Percentiles rank a stretch among this genome's conserved stretches.
Evolutionary conservation across 1,140 invertebrate genomes (phyloP).

Genomic region (Vanessa atalanta): DNA sequence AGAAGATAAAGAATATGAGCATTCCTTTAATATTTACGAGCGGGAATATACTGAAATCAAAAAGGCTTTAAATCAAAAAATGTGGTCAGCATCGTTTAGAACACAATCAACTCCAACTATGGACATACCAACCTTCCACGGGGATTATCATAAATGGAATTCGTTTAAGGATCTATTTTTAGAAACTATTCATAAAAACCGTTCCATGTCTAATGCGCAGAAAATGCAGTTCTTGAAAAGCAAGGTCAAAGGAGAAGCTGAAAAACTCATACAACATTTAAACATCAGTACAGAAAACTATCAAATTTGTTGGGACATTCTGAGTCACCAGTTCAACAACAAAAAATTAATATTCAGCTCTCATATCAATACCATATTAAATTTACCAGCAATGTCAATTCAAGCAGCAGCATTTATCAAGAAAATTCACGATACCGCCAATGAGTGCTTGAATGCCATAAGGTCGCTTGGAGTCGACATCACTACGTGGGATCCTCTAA

Average conservation of each 20-base stretch:
- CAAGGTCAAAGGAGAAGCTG: constrained; percentile 18
- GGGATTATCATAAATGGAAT: constrained; percentile 34
- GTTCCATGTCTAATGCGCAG: constrained; percentile 25
- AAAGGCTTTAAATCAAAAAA: constrained; percentile 22
- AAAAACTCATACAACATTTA: constrained; percentile 19
- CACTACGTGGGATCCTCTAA: constrained; percentile 36
- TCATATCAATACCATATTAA: constrained; percentile 26
- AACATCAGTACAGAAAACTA: constrained; percentile 30
- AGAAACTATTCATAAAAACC: constrained; percentile 28
- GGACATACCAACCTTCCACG: constrained; percentile 34
- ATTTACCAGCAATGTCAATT: constrained; percentile 10
- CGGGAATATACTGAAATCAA: constrained; percentile 13
- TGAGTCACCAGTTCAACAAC: constrained; percentile 23
- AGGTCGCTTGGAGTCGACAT: constrained; percentile 40
- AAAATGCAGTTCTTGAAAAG: constrained; percentile 33
- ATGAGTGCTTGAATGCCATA: constrained; percentile 37
- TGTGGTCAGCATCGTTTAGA: constrained; percentile 16
- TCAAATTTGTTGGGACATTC: constrained; percentile 18
- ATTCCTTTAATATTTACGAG: constrained; percentile 15
- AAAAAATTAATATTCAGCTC: constrained; percentile 26
- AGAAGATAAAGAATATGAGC: constrained; percentile 24
- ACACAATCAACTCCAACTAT: constrained; percentile 22
- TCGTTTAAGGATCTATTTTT: constrained; percentile 33
- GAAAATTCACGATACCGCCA: constrained; percentile 35
- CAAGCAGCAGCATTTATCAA: constrained; percentile 20